phyloP scores from a whole-genome alignment of 2,888 invertebrate species.

The Troides aeacus region DNA sequence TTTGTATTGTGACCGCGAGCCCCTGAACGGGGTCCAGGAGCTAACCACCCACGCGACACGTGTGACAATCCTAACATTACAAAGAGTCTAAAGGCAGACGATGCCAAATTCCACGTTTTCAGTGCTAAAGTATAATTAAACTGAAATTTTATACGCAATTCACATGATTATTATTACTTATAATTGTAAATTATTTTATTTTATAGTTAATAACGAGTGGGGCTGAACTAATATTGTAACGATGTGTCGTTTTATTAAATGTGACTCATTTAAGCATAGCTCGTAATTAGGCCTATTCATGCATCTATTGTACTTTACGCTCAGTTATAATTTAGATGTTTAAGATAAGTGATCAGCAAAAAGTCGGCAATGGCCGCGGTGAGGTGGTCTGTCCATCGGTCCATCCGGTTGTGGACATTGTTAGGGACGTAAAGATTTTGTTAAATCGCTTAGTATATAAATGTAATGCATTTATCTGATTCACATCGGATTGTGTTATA shows the following conservation, averaged over 20 bases:
- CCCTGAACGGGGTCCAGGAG: not conserved
- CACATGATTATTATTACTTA: slow-evolving; percentile 64
- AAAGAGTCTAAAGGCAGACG: slow-evolving; percentile 21
- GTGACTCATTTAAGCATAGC: slow-evolving; percentile 46
- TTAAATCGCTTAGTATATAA: slow-evolving; percentile 18
- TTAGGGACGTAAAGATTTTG: slow-evolving; percentile 6
- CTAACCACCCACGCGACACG: slow-evolving; percentile 34
- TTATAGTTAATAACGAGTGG: slow-evolving; percentile 55
- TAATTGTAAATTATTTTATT: slow-evolving; percentile 72
- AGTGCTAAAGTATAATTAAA: slow-evolving; percentile 33
- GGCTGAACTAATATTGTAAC: slow-evolving; percentile 38
- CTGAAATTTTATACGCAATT: slow-evolving; percentile 56
- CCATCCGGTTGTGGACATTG: not conserved
- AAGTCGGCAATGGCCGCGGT: not conserved
- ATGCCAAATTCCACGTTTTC: slow-evolving; percentile 29
- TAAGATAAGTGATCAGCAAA: slow-evolving; percentile 40
- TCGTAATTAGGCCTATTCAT: slow-evolving; percentile 51
- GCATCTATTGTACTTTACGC: slow-evolving; percentile 69
- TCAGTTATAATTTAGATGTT: slow-evolving; percentile 71
- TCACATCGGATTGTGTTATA: slow-evolving; percentile 23
- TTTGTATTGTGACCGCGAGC: slow-evolving; percentile 39
- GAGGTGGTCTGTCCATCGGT: not conserved
- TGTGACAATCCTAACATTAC: slow-evolving; percentile 32
- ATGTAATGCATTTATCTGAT: slow-evolving; percentile 29
- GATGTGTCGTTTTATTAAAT: slow-evolving; percentile 43